Evolutionary conservation across 2,888 invertebrate species (phyloP).

Genomic region (Lydus trimaculatus): DNA sequence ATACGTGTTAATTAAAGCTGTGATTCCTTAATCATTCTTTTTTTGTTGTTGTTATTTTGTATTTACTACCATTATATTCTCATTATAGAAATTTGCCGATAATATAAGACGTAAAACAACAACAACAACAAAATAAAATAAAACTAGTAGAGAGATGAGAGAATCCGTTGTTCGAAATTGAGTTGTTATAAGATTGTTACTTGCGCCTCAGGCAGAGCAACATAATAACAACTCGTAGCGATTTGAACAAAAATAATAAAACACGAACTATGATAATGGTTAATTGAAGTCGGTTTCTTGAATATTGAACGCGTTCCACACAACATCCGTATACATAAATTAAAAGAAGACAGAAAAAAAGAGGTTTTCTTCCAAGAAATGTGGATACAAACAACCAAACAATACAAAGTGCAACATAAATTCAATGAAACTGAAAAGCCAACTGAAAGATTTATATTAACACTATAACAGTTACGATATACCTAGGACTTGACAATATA

Average conservation of each 20-base stretch:
- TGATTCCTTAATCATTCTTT: not conserved
- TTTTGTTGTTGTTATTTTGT: not conserved
- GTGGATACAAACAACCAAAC: not conserved
- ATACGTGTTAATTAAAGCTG: not conserved
- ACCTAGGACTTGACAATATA: too few relatives aligned
- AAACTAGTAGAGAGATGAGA: not conserved
- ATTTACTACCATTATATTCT: too few relatives aligned
- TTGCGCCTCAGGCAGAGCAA: slow-evolving; percentile 40
- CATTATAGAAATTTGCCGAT: not conserved
- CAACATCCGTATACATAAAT: not conserved
- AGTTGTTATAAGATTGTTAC: slow-evolving; percentile 32
- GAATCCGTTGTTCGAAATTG: slow-evolving; percentile 23
- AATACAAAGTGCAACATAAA: not conserved
- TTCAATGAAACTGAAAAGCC: not conserved
- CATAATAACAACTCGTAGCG: slow-evolving; percentile 36
- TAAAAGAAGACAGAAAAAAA: not conserved
- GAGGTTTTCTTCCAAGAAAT: not conserved
- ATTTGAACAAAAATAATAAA: not conserved
- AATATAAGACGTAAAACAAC: not conserved
- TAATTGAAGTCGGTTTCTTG: slow-evolving; percentile 18
- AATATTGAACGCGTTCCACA: not conserved
- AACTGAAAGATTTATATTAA: not conserved
- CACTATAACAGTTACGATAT: too few relatives aligned
- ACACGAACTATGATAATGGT: slow-evolving; percentile 14
- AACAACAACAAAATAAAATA: not conserved